Conservation (phyloP, 2,113 vertebrate genomes). For the Labeo rohita region DNA sequence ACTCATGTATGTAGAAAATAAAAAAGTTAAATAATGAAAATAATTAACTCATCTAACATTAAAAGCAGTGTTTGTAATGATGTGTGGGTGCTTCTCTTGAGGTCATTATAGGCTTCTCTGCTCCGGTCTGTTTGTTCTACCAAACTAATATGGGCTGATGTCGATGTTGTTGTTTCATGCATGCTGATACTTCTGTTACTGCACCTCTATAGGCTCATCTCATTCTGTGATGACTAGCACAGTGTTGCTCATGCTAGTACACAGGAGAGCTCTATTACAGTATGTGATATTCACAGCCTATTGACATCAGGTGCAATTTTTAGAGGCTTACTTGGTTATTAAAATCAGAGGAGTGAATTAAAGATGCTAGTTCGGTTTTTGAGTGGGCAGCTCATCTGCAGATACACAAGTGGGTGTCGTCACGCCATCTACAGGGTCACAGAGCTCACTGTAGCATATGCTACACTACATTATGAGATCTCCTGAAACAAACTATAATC, state of each 20-base stretch:
- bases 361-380: slow-evolving; percentile 7
- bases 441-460: slow-evolving; percentile 19
- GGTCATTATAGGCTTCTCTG: not conserved
- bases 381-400: slow-evolving; percentile 2
- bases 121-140: not conserved
- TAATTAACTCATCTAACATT: not conserved
- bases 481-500: not conserved
- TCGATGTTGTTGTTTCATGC: slow-evolving; percentile 20
- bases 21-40: not conserved
- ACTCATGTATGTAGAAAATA: not conserved
- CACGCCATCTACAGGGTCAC: slow-evolving; percentile 11
- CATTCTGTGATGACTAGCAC: slow-evolving; percentile 5
- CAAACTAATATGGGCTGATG: slow-evolving; percentile 1
- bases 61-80: not conserved
- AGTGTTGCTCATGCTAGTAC: not conserved
- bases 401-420: slow-evolving; percentile 16
- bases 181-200: not conserved
- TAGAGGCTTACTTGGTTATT: not conserved
- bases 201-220: slow-evolving; percentile 1
- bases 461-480: not conserved
- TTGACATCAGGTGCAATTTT: slow-evolving; percentile 19
- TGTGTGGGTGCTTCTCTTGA: not conserved
- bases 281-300: not conserved
- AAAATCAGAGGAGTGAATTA: slow-evolving; percentile 21
- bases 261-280: not conserved